phyloP scores from a whole-genome alignment of 1,140 invertebrate genomes.

The Trichoplusia ni region DNA sequence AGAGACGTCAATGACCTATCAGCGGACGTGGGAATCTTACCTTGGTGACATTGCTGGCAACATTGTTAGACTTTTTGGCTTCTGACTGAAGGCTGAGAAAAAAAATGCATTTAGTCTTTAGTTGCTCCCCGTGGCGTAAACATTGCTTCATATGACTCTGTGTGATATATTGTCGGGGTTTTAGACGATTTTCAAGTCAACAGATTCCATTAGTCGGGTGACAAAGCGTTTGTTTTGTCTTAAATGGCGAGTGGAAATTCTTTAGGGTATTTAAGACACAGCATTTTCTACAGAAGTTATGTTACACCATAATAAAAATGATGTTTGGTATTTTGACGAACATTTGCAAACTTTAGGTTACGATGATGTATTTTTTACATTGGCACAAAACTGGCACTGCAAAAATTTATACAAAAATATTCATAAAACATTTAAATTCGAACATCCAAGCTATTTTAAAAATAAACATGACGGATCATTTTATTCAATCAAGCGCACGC shows the following conservation, averaged over 20 bases:
- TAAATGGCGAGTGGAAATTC: no score
- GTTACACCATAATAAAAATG: no score
- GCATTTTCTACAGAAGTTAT: no score
- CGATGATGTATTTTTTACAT: no score
- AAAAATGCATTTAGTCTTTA: no score
- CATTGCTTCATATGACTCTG: background rate
- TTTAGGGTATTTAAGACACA: no score
- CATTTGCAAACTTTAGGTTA: no score
- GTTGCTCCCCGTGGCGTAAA: conserved; percentile 13
- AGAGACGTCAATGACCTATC: conserved; percentile 66
- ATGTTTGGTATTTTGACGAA: no score
- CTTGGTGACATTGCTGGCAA: conserved; percentile 54
- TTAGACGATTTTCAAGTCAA: background rate
- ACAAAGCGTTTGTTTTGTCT: no score
- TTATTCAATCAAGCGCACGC: conserved; percentile 9
- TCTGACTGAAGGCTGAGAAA: background rate
- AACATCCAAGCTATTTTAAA: background rate
- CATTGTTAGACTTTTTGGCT: conserved; percentile 48
- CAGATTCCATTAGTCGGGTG: no score
- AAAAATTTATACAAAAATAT: background rate
- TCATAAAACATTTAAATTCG: background rate
- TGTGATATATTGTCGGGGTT: background rate
- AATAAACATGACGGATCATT: background rate
- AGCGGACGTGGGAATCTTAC: conserved; percentile 68
- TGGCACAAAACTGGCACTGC: no score